phyloP scores from a whole-genome alignment of 2,113 vertebrate species.

The Megaceryle maxima region DNA sequence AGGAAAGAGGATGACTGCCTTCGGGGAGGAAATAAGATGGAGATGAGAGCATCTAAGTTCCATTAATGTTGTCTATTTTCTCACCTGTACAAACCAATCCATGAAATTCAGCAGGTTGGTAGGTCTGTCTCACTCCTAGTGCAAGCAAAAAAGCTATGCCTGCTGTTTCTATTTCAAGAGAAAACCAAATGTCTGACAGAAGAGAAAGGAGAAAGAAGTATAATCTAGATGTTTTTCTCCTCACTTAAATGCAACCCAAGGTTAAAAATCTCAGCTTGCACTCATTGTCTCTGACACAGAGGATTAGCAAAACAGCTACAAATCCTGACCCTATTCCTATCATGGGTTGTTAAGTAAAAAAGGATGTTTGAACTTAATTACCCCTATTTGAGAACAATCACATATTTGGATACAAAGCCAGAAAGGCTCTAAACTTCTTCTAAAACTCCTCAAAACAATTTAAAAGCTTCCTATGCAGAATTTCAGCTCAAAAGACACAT shows the following conservation, averaged over 20 bases:
- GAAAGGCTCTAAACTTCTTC: neutral
- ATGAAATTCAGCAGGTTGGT: neutral
- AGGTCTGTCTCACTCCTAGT: neutral
- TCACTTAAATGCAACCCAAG: neutral
- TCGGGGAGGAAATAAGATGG: neutral
- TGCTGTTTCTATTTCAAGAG: neutral
- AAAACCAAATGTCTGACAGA: neutral
- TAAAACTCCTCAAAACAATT: neutral
- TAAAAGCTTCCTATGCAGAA: neutral
- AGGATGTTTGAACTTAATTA: neutral
- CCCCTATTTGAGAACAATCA: neutral
- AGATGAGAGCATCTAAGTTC: neutral
- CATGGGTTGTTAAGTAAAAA: neutral
- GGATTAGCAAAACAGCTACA: neutral
- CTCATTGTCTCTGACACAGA: neutral
- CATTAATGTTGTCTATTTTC: neutral
- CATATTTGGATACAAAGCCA: neutral
- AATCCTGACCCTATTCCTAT: neutral
- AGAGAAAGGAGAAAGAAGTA: neutral
- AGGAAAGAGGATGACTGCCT: neutral
- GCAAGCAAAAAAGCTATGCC: neutral
- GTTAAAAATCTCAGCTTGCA: neutral
- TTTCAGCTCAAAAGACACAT: neutral
- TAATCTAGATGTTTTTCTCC: neutral
- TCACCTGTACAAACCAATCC: neutral